Conservation (phyloP, 92 coral and sea anemone genomes). For the Zoanthus gigantus region DNA sequence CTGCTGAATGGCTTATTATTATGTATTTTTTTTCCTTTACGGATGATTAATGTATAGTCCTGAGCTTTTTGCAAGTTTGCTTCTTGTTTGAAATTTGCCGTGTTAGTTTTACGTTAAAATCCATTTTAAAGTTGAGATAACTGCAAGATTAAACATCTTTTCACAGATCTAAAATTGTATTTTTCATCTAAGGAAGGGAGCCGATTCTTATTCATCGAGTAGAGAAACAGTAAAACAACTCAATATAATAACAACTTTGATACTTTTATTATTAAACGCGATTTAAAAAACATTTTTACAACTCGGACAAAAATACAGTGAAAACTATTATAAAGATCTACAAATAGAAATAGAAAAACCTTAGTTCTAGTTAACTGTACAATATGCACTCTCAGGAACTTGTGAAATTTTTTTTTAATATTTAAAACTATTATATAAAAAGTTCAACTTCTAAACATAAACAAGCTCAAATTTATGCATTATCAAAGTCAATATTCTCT, state of each 20-base stretch:
- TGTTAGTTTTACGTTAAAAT: not conserved
- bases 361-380: not conserved
- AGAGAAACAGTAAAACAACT: not conserved
- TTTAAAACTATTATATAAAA: too few relatives aligned
- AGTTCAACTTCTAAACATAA: not conserved
- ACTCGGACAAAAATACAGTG: not conserved
- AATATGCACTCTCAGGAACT: too few relatives aligned
- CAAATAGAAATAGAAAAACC: not conserved
- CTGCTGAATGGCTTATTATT: too few relatives aligned
- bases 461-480: not conserved
- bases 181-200: not conserved
- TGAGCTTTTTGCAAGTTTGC: not conserved
- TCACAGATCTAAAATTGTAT: not conserved
- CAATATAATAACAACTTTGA: not conserved
- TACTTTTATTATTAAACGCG: not conserved
- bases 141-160: slow-evolving; percentile 2
- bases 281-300: not conserved
- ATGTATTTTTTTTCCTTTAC: not conserved
- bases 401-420: too few relatives aligned
- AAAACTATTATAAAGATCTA: not conserved
- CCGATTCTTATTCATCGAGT: not conserved
- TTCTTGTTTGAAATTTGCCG: not conserved
- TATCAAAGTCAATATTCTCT: not conserved
- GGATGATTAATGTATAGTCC: not conserved
- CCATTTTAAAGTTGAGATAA: not conserved